phyloP scores from a whole-genome alignment of 2,113 vertebrate genomes.

The Balaeniceps rex region DNA sequence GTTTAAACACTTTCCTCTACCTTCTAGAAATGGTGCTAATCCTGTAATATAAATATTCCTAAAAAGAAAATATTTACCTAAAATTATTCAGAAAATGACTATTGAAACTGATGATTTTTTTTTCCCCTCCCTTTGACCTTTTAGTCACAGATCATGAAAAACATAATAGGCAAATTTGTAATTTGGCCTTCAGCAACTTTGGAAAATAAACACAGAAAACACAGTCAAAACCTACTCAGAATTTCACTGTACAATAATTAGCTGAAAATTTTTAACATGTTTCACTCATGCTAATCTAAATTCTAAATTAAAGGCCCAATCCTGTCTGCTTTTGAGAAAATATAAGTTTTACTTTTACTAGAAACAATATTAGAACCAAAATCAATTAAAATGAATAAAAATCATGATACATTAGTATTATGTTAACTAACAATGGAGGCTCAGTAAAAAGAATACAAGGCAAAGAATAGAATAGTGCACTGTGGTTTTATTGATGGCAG shows the following conservation, averaged over 20 bases:
- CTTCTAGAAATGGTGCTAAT: slow-evolving; percentile 2
- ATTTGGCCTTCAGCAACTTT: slow-evolving; percentile 28
- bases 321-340: neutral
- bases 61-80: slow-evolving; percentile 22
- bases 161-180: neutral
- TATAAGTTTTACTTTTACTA: neutral
- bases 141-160: neutral
- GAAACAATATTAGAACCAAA: neutral
- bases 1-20: neutral
- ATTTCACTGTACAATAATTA: neutral
- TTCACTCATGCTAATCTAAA: neutral
- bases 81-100: neutral
- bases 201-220: slow-evolving; percentile 19
- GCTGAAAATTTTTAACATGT: neutral
- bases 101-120: neutral
- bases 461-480: slow-evolving; percentile 61
- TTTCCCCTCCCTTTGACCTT: neutral
- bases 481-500: slow-evolving; percentile 66
- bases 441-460: slow-evolving; percentile 63
- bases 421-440: neutral
- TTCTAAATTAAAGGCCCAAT: neutral
- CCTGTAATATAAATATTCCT: slow-evolving; percentile 28
- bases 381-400: slow-evolving; percentile 4
- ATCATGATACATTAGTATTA: neutral
- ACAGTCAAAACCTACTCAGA: neutral